Conservation (phyloP, 2,797 vertebrate genomes). For the Amniataba percoides region DNA sequence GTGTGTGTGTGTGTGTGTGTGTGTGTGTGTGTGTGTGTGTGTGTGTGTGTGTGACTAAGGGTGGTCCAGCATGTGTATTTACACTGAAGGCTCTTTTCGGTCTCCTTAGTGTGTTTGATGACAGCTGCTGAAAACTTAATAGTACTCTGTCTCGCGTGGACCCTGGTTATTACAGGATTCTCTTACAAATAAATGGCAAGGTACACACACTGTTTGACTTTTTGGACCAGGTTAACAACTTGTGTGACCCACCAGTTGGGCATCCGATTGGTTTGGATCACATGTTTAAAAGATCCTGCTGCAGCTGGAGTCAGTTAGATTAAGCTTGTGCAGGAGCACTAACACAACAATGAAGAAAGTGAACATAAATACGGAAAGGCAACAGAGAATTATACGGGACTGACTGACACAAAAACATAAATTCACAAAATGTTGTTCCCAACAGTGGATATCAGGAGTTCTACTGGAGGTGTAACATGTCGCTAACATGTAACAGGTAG, state of each 20-base stretch:
- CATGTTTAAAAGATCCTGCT: background rate
- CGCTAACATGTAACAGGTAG: background rate
- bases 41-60: constrained; percentile 7
- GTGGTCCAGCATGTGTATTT: constrained; percentile 54
- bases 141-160: constrained; percentile 25
- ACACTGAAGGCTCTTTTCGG: constrained; percentile 24
- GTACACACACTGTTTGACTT: constrained; percentile 22
- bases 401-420: background rate
- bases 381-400: background rate
- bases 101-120: constrained; percentile 47
- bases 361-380: no score
- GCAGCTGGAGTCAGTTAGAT: background rate
- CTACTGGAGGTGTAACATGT: no score
- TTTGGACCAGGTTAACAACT: constrained; percentile 6
- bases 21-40: background rate
- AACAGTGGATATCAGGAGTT: background rate
- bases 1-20: no score
- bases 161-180: constrained; percentile 39
- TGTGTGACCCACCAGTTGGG: background rate
- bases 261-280: background rate
- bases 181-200: constrained; percentile 28
- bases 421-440: background rate
- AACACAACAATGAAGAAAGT: background rate
- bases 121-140: constrained; percentile 62
- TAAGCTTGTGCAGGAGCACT: background rate